A percentile compares a stretch with the other conserved stretches of the same genome.
phyloP scores from a whole-genome alignment of 2,797 vertebrate genomes.

The Microctenopoma lineatum region DNA sequence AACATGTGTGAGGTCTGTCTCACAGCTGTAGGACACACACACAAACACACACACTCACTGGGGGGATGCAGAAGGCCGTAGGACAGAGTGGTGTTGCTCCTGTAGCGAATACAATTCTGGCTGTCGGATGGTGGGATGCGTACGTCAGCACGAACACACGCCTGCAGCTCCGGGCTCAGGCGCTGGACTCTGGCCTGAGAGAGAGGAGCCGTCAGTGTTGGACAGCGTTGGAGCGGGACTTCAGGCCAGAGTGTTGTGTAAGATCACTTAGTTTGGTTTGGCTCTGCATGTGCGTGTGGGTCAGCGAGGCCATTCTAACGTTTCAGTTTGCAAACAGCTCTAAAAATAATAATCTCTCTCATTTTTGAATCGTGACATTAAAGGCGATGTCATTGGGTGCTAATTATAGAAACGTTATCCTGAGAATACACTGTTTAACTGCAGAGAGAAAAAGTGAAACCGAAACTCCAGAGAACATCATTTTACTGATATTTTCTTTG shows the following conservation, averaged over 20 bases:
- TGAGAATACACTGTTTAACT: background rate
- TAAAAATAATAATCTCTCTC: conserved; percentile 25
- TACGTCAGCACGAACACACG: conserved; percentile 92
- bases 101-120: conserved; percentile 88
- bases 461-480: background rate
- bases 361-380: background rate
- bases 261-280: conserved; percentile 41
- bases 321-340: conserved; percentile 25
- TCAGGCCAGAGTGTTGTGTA: conserved; percentile 32
- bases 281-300: conserved; percentile 16
- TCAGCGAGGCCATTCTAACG: conserved; percentile 28
- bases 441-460: background rate
- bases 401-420: background rate
- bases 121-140: conserved; percentile 85
- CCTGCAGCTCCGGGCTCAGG: conserved; percentile 80
- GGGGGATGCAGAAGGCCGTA: conserved; percentile 92
- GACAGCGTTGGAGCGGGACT: conserved; percentile 23
- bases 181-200: conserved; percentile 78
- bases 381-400: background rate
- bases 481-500: background rate
- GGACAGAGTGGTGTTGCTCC: conserved; percentile 78
- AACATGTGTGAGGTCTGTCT: no score
- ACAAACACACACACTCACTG: conserved; percentile 83
- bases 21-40: background rate
- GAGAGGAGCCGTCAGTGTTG: conserved; percentile 38